Evolutionary conservation across 2,888 invertebrate species (phyloP).

Genomic region (Rhagonycha lutea): DNA sequence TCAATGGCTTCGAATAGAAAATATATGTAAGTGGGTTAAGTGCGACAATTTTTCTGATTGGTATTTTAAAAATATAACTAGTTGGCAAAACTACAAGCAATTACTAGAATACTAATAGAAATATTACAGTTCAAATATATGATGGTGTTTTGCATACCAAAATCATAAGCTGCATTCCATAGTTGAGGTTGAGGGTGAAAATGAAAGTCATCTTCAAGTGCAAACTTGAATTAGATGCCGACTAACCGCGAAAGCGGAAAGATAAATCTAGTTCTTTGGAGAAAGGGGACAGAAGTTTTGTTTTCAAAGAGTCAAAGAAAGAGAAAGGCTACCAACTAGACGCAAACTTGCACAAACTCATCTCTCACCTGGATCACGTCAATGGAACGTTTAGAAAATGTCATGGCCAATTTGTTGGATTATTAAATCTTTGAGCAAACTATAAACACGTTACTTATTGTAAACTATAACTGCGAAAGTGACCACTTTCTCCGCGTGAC

Average conservation of each 20-base stretch:
- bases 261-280: conserved; percentile 39
- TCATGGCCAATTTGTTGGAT: conserved; percentile 28
- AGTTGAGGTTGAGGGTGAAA: conserved; percentile 32
- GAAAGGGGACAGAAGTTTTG: conserved; percentile 44
- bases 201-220: conserved; percentile 28
- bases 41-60: conserved; percentile 36
- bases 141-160: conserved; percentile 60
- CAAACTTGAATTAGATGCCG: conserved; percentile 12
- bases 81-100: conserved; percentile 37
- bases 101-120: conserved; percentile 39
- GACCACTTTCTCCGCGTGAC: conserved; percentile 40
- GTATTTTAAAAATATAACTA: conserved; percentile 34
- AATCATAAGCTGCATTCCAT: conserved; percentile 61
- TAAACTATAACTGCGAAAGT: conserved; percentile 30
- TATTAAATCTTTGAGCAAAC: conserved; percentile 7
- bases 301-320: conserved; percentile 40
- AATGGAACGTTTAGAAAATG: conserved; percentile 22
- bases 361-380: conserved; percentile 32
- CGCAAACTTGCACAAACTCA: conserved; percentile 24
- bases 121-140: conserved; percentile 33
- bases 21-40: conserved; percentile 38
- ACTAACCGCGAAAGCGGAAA: conserved; percentile 34
- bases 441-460: background rate
- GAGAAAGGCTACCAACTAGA: conserved; percentile 36
- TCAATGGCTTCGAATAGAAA: conserved; percentile 34